Evolutionary conservation across 2,113 vertebrate species (phyloP).

Genomic region (Columba janthina): DNA sequence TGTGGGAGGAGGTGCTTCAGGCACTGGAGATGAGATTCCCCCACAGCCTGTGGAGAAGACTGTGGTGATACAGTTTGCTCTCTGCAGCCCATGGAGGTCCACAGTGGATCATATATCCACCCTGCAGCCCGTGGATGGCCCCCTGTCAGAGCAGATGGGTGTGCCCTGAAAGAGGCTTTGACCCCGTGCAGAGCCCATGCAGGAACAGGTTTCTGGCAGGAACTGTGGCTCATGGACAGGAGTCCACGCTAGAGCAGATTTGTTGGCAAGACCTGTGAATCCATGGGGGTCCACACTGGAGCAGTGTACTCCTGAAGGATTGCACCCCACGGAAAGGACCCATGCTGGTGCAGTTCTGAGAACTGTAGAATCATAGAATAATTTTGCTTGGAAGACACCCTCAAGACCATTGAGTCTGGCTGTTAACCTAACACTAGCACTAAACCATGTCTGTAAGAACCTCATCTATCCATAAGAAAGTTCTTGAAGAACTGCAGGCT

Average conservation of each 20-base stretch:
- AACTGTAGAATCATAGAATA: too few species aligned
- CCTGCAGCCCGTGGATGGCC: neutral
- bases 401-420: too few species aligned
- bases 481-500: neutral
- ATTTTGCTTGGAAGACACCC: too few species aligned
- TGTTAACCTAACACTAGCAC: too few species aligned
- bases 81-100: neutral
- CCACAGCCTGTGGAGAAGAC: neutral
- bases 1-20: neutral
- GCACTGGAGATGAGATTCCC: neutral
- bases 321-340: neutral
- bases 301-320: neutral
- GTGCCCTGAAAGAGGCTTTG: neutral
- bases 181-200: accelerated
- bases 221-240: neutral
- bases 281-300: neutral
- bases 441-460: too few species aligned
- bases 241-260: neutral
- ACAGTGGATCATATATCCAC: too few species aligned
- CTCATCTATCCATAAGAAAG: too few species aligned
- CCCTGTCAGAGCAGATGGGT: neutral
- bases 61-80: too few species aligned
- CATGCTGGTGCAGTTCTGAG: neutral
- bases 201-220: neutral
- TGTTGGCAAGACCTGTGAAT: neutral